Conservation (phyloP, 2,113 vertebrate species). For the Sinocyclocheilus grahami region DNA sequence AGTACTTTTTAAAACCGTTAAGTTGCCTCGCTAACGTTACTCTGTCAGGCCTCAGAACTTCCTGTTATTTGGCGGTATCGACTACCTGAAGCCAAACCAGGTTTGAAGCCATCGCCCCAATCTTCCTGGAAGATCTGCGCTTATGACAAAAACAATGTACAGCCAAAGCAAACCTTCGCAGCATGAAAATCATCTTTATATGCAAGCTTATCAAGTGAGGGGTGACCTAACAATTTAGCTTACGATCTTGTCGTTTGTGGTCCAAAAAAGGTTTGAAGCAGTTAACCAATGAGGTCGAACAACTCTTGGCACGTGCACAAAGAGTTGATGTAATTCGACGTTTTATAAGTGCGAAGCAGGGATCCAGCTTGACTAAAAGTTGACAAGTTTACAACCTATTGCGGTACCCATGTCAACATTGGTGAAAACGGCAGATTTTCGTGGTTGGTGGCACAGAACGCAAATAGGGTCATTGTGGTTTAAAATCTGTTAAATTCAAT, state of each 20-base stretch:
- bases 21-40: conserved; percentile 24
- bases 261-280: conserved; percentile 35
- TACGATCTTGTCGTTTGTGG: conserved; percentile 2
- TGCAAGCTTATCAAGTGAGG: conserved; percentile 10
- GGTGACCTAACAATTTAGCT: neutral
- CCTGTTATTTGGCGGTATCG: conserved; percentile 7
- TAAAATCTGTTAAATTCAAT: neutral
- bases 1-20: conserved; percentile 24
- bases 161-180: conserved; percentile 36
- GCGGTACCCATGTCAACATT: conserved; percentile 25
- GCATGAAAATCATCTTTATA: conserved; percentile 23
- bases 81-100: conserved; percentile 25
- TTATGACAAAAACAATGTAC: neutral
- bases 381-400: conserved; percentile 29
- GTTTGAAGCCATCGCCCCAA: conserved; percentile 11
- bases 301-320: conserved; percentile 5
- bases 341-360: conserved; percentile 41
- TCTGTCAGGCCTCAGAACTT: conserved; percentile 35
- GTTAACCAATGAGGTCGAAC: conserved; percentile 39
- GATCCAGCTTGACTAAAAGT: conserved; percentile 22
- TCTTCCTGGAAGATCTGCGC: conserved; percentile 5
- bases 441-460: conserved; percentile 20
- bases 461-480: neutral
- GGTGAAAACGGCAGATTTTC: conserved; percentile 1
- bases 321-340: conserved; percentile 29